Percentiles rank a stretch among this genome's conserved stretches.
phyloP scores from a whole-genome alignment of 2,888 invertebrate species.

The Melanophora roralis region DNA sequence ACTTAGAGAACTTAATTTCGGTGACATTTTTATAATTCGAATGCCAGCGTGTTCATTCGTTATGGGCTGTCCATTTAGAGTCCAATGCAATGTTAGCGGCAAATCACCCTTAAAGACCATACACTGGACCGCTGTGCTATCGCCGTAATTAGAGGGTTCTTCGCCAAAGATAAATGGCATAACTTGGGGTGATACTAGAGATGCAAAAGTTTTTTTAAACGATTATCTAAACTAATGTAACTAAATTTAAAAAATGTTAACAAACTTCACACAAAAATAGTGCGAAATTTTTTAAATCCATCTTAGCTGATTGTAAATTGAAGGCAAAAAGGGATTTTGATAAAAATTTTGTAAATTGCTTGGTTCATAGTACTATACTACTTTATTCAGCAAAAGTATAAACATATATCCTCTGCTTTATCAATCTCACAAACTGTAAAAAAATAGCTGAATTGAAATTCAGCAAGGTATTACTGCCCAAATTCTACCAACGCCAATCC shows the following conservation, averaged over 20 bases:
- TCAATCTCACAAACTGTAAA: too few relatives aligned
- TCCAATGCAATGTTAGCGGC: constrained; percentile 87
- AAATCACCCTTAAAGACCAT: constrained; percentile 88
- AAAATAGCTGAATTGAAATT: too few relatives aligned
- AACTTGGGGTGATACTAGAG: constrained; percentile 85
- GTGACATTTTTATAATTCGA: constrained; percentile 80
- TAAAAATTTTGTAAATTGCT: too few relatives aligned
- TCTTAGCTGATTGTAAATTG: background rate
- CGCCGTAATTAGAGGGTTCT: constrained; percentile 86
- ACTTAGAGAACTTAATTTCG: constrained; percentile 83
- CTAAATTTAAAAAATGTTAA: background rate
- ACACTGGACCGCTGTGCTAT: constrained; percentile 85
- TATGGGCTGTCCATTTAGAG: constrained; percentile 82
- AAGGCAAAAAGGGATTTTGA: too few relatives aligned
- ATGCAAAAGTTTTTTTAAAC: background rate
- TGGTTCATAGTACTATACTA: too few relatives aligned
- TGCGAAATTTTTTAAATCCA: background rate
- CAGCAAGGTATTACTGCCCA: too few relatives aligned
- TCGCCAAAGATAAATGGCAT: constrained; percentile 87
- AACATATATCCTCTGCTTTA: too few relatives aligned
- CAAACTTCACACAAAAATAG: too few relatives aligned
- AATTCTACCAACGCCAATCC: too few relatives aligned
- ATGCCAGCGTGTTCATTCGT: constrained; percentile 79
- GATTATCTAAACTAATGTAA: background rate
- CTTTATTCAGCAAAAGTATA: too few relatives aligned